These are phyloP conservation scores for Pangasius krempfi DNA, from an alignment of 2,797 vertebrate genomes.

Conservation along the genomic window DNA sequence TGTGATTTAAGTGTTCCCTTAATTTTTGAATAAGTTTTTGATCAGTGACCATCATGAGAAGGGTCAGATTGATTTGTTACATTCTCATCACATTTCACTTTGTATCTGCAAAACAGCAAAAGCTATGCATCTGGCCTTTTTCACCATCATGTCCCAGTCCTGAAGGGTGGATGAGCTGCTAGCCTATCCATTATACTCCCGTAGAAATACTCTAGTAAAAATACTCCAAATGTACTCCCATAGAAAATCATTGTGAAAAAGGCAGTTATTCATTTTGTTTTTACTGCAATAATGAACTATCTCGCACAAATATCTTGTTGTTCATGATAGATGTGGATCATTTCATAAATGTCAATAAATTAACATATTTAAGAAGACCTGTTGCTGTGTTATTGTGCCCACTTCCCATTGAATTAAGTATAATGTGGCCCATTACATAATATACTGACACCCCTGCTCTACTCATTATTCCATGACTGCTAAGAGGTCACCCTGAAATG, in stretches of 20 bases:
- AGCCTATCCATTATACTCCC: neutral
- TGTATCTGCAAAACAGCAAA: neutral
- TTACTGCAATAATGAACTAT: neutral
- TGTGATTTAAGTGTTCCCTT: no score
- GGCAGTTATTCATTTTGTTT: neutral
- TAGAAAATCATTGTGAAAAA: neutral
- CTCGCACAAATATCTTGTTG: neutral
- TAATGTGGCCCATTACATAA: neutral
- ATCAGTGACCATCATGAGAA: neutral
- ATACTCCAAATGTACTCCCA: neutral
- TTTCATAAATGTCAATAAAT: conserved; percentile 10
- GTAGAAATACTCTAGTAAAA: neutral
- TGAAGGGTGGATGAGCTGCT: neutral
- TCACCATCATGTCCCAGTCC: neutral
- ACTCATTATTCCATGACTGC: neutral
- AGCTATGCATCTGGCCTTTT: neutral
- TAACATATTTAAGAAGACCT: neutral
- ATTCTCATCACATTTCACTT: neutral
- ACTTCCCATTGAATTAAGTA: neutral
- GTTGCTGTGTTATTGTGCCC: neutral
- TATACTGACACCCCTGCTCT: neutral
- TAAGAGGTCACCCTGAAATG: neutral
- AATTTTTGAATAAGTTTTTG: no score
- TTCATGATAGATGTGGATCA: neutral
- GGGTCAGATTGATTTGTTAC: neutral